Base-by-base conservation (phyloP, 2,113 vertebrate species). In the Trichechus manatus region DNA sequence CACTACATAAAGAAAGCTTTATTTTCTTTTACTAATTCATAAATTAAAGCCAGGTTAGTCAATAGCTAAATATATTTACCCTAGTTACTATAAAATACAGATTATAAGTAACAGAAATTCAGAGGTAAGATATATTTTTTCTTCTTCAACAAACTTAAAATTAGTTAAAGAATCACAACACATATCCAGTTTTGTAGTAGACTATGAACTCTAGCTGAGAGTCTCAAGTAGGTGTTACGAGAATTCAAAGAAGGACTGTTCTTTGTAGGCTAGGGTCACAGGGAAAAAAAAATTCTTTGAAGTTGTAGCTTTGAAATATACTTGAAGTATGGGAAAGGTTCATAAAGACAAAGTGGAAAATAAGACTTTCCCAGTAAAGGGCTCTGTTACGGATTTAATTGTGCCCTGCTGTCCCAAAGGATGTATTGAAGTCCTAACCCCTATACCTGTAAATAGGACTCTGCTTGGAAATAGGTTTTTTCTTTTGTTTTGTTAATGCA, bases 111-210 rank as follows among this genome's bases (percentile, higher is more conserved):
- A 56, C 63, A 36, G 33, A 59, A 80, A 74, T 74, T 74, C 63
- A 64, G 44, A 74, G 53, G 17, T 68, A 64, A 70, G 42, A n/a
- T 15, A 14, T 53, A 6, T 42, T 36, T 36, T 53, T 44, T 33
- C 59, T 74, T 82, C 23, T 61, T 56, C 44, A 68, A 31, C 15
- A 27, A 39, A 39, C 8, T 5, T 72, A 50, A 36, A 31, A 9
- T 25, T 39, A 47, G n/a, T 23, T 70, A 5, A 39, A 92, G 33
- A 47, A 59, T 4, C 22, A 31, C 22, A 5, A 1, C 70, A 23
- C 10, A 2, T 1, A 10, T 2, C 2, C 3, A 20, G 0, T 7
- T 20, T 7, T 9, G 20, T 11, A 5, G 47, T 17, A 4, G 23
- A 64, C 44, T n/a, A 2, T 33, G 61, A 36, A 9, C 39, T 33